These are phyloP conservation scores for Setipinna tenuifilis DNA, from an alignment of 2,797 vertebrate genomes.

Conservation along the genomic window DNA sequence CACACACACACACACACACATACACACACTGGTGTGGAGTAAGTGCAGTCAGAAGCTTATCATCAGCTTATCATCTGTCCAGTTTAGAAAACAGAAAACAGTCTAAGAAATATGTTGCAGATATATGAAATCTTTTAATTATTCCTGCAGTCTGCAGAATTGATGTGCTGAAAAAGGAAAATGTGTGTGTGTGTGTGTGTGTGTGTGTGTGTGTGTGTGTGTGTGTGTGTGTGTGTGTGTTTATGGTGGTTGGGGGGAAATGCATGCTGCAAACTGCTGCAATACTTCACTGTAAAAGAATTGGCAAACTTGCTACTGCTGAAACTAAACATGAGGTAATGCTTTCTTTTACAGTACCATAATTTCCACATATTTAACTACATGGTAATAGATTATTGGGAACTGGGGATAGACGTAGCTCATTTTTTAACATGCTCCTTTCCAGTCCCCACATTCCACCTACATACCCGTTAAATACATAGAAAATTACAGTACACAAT, in stretches of 20 bases:
- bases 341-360: too few species aligned
- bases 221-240: constrained; percentile 14
- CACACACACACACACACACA: constrained; percentile 13
- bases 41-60: background rate
- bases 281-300: background rate
- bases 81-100: background rate
- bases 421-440: too few species aligned
- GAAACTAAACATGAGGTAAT: background rate
- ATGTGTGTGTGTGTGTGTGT: background rate
- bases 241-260: background rate
- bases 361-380: too few species aligned
- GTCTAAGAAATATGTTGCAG: background rate
- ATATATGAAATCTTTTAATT: background rate
- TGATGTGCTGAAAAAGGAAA: background rate
- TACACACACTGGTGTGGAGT: background rate
- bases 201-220: background rate
- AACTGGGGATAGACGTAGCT: too few species aligned
- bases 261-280: constrained; percentile 1
- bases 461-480: too few species aligned
- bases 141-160: constrained; percentile 6
- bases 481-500: too few species aligned
- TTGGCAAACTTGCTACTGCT: background rate
- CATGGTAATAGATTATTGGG: too few species aligned
- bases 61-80: background rate
- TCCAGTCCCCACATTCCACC: too few species aligned